These are phyloP conservation scores for Bufotes viridis DNA, from an alignment of 2,797 vertebrate genomes.

Conservation along the genomic window DNA sequence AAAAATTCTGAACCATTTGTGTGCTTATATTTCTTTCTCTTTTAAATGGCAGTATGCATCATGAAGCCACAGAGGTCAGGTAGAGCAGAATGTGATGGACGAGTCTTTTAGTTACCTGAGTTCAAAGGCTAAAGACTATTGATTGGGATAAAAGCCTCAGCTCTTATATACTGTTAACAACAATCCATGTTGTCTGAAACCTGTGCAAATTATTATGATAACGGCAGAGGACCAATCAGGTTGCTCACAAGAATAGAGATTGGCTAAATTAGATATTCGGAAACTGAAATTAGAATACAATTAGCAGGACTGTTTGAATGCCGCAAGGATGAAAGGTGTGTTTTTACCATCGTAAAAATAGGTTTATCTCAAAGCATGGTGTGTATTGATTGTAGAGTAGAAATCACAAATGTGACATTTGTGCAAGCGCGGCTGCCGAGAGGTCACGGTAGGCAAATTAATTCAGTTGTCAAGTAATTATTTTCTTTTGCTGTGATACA, in stretches of 20 bases:
- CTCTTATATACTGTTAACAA: slow-evolving; percentile 83
- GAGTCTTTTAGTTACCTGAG: slow-evolving; percentile 76
- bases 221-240: slow-evolving; percentile 71
- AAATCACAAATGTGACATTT: slow-evolving; percentile 61
- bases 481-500: slow-evolving; percentile 6
- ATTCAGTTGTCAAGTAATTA: slow-evolving; percentile 25
- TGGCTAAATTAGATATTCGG: slow-evolving; percentile 75
- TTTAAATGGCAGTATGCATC: slow-evolving; percentile 75
- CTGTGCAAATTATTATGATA: slow-evolving; percentile 76
- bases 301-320: not conserved
- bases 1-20: slow-evolving; percentile 65
- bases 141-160: slow-evolving; percentile 83
- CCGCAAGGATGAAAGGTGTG: not conserved
- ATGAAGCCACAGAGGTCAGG: slow-evolving; percentile 77
- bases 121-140: slow-evolving; percentile 87
- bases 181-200: slow-evolving; percentile 80
- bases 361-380: slow-evolving; percentile 63
- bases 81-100: slow-evolving; percentile 76
- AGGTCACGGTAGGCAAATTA: slow-evolving; percentile 7
- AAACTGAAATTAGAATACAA: slow-evolving; percentile 73
- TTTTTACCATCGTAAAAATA: not conserved
- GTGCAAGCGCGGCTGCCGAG: not conserved
- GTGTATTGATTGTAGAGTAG: slow-evolving; percentile 70
- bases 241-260: slow-evolving; percentile 70
- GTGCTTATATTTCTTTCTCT: slow-evolving; percentile 70